Evolutionary conservation across 2,888 invertebrate genomes (phyloP), one percentile per base, ranked within the genome.

Genomic region (Cephus rjabovi): DNA sequence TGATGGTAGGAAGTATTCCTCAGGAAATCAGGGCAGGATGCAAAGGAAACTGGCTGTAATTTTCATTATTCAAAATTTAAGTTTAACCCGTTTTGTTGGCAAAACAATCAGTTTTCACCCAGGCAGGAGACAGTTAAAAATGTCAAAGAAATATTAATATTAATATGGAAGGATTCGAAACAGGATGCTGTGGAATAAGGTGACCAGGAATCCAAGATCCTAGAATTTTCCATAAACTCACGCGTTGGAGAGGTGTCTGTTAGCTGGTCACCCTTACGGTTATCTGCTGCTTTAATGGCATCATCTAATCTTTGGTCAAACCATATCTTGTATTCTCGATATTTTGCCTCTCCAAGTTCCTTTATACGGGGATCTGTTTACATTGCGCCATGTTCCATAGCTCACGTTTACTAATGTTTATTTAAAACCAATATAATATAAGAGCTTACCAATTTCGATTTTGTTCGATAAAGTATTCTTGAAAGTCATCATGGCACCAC

Each of bases 221-320:
- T n/a, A 68, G 30, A n/a, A 35, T 3, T 9, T 34, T n/a, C n/a
- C 11, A 74, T 56, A 56, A 81, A 89, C 88, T 90, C 88, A 91
- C 90, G 83, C 81, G 85, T 84, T 33, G 85, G 78, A 31, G 87
- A 85, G 80, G 84, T 80, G 75, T 85, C 82, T 76, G 80, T 81
- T 71, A 82, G 81, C 34, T 83, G 81, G 30, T 80, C 80, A 79
- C 77, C 81, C 76, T 84, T 80, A 11, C 79, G 83, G 79, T 35
- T 89, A 81, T 95, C 95, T 15, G 97, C 96, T 11, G 97, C 97
- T 76, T 95, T 95, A 80, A 97, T 96, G 1, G 97, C 97, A 92
- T 97, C 95, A 87, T 97, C 97, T 88, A 97, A 93, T 81, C 97
- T 93, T 90, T 95, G 95, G 89, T 96, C 94, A 90, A 97, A 95